Conservation (phyloP, 2,797 vertebrate species). For the Ctenochaetus hawaiiensis region DNA sequence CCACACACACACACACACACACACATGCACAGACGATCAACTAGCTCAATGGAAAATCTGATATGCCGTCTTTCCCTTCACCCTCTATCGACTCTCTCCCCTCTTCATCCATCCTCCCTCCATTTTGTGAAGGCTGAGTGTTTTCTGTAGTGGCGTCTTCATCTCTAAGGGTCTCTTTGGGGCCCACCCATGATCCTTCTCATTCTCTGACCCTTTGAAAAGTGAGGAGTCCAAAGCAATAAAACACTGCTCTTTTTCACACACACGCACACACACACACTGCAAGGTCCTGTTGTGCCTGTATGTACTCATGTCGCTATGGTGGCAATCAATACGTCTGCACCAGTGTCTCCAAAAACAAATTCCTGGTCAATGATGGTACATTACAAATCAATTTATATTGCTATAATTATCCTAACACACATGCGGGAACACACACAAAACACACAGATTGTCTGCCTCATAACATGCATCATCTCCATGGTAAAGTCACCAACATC, state of each 20-base stretch:
- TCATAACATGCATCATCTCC: conserved; percentile 33
- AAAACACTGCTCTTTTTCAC: conserved; percentile 53
- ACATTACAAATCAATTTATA: conserved; percentile 44
- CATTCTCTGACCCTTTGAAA: conserved; percentile 74
- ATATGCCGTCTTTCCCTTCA: conserved; percentile 68
- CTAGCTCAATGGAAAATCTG: conserved; percentile 62
- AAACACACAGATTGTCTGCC: conserved; percentile 11
- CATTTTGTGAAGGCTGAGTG: conserved; percentile 73
- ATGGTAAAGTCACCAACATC: conserved; percentile 23
- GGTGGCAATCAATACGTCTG: conserved; percentile 71
- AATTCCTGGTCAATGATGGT: conserved; percentile 65
- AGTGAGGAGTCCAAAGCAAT: conserved; percentile 77
- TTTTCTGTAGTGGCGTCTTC: conserved; percentile 75
- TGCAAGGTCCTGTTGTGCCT: conserved; percentile 56
- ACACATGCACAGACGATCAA: conserved; percentile 34
- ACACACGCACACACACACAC: conserved; percentile 4
- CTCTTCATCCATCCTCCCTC: conserved; percentile 53
- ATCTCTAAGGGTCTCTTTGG: conserved; percentile 71
- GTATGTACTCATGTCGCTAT: conserved; percentile 64
- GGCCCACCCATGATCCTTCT: conserved; percentile 78
- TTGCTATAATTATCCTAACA: conserved; percentile 43
- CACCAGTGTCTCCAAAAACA: conserved; percentile 64
- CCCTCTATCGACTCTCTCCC: conserved; percentile 55
- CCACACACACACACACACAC: conserved; percentile 28
- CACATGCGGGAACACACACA: conserved; percentile 8